Base-by-base conservation (phyloP, 2,797 vertebrate species). In the Cryptoprocta ferox region DNA sequence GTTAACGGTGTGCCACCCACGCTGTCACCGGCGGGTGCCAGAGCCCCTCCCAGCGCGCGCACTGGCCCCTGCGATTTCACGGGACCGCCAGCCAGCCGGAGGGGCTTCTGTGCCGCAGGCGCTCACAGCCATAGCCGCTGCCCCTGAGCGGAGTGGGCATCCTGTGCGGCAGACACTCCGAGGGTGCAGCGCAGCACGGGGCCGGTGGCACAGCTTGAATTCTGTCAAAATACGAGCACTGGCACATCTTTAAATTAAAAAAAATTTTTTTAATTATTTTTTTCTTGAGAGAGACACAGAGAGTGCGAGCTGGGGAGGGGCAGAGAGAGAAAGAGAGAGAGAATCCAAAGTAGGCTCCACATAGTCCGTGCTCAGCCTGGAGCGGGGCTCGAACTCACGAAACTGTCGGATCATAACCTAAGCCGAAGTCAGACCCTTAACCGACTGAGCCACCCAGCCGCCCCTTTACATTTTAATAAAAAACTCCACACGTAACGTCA, bases 21-120 rank as follows among this genome's bases (percentile, higher is more conserved):
- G 8, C 30, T 42, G 28, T 2, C 28, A 0, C 39, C 3, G 0
- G 6, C 39, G 28, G 42, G 71, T 73, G 39, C 39, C 15, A 24
- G 26, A 30, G 71, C 6, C 71, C 71, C 70, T 73, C 71, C 70
- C 13, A 32, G 28, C 4, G 18, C 0, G 4, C 5, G 2, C 28
- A 0, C 4, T 1, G 42, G 15, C 42, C 42, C 42, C 42, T 48
- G 28, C 1, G 5, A 7, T 30, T 48, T 30, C 42, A 32, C 8
- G 0, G 0, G 15, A 45, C 73, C 15, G 1, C 14, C 15, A 1
- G 73, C 42, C 28, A 32, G 42, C 26, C 3, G 2, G 71, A 45
- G 73, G 73, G 3, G 0, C 7, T 35, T 15, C 42, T 16, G 2
- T 45, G 71, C 2, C 4, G 14, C 71, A 30, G 14, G 14, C 0